Percentiles rank a stretch among this genome's conserved stretches.
phyloP scores from a whole-genome alignment of 2,888 invertebrate species.

The Pseudococcus viburni region DNA sequence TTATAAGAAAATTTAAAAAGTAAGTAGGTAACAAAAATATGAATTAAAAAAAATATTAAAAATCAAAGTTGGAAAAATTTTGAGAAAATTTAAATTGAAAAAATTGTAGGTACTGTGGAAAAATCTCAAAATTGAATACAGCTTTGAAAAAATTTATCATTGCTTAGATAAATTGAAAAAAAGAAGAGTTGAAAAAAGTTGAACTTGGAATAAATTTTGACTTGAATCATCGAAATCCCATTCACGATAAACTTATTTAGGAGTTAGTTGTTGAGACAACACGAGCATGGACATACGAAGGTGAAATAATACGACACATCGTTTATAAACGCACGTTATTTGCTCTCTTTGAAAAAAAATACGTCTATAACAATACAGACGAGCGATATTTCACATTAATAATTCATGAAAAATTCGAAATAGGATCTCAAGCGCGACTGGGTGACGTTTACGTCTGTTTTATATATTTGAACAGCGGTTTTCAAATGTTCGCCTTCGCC shows the following conservation, averaged over 20 bases:
- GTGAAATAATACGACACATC: constrained; percentile 25
- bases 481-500: neutral
- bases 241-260: neutral
- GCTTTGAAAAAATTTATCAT: too few relatives aligned
- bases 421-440: constrained; percentile 33
- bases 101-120: too few relatives aligned
- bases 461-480: constrained; percentile 53
- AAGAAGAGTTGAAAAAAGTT: too few relatives aligned
- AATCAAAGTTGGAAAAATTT: too few relatives aligned
- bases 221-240: neutral
- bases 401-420: constrained; percentile 54
- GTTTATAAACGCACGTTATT: neutral
- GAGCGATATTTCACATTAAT: constrained; percentile 34
- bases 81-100: too few relatives aligned
- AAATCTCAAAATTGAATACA: too few relatives aligned
- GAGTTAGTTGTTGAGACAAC: neutral
- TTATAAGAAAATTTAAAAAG: too few relatives aligned
- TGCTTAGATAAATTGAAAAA: too few relatives aligned
- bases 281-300: neutral
- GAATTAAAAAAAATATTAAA: too few relatives aligned
- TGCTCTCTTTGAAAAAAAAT: neutral
- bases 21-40: too few relatives aligned
- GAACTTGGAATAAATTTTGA: too few relatives aligned
- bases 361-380: constrained; percentile 17
- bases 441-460: constrained; percentile 57